These are phyloP conservation scores for Callitettix versicolor DNA, from an alignment of 1,140 invertebrate genomes.

Conservation along the genomic window DNA sequence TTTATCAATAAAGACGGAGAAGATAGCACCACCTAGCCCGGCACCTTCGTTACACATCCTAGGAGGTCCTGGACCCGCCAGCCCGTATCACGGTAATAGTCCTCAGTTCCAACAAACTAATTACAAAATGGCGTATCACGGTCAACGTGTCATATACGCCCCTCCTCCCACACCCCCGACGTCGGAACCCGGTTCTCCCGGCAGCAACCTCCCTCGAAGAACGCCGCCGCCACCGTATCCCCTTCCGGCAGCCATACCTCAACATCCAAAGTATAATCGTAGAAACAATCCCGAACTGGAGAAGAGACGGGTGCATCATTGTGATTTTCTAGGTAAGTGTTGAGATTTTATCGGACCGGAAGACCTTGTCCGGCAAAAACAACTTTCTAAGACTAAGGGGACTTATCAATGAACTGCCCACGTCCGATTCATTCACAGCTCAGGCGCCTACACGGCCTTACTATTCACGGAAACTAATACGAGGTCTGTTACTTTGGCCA, in stretches of 20 bases:
- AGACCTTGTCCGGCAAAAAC: too few relatives aligned
- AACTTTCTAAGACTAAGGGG: too few relatives aligned
- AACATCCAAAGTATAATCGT: slow-evolving; percentile 64
- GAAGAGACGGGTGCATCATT: slow-evolving; percentile 87
- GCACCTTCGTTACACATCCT: slow-evolving; percentile 5
- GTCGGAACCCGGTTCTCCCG: slow-evolving; percentile 69
- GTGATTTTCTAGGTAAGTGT: slow-evolving; percentile 80
- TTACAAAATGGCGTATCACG: not conserved
- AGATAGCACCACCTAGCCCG: slow-evolving; percentile 5
- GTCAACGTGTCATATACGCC: slow-evolving; percentile 53
- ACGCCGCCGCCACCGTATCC: slow-evolving; percentile 29
- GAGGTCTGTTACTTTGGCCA: too few relatives aligned
- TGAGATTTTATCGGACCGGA: not conserved
- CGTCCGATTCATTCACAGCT: too few relatives aligned
- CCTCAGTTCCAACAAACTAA: slow-evolving; percentile 32
- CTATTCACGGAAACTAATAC: too few relatives aligned
- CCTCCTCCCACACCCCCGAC: slow-evolving; percentile 70
- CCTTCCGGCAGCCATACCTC: slow-evolving; percentile 30
- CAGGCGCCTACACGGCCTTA: too few relatives aligned
- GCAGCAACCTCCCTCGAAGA: slow-evolving; percentile 38
- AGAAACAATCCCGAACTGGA: slow-evolving; percentile 93
- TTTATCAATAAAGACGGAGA: slow-evolving; percentile 11
- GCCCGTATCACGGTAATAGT: slow-evolving; percentile 36
- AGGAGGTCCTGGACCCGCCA: slow-evolving; percentile 19
- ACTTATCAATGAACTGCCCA: too few relatives aligned